These are phyloP conservation scores for Leptogaster cylindrica DNA, from an alignment of 2,888 invertebrate species.

Conservation along the genomic window DNA sequence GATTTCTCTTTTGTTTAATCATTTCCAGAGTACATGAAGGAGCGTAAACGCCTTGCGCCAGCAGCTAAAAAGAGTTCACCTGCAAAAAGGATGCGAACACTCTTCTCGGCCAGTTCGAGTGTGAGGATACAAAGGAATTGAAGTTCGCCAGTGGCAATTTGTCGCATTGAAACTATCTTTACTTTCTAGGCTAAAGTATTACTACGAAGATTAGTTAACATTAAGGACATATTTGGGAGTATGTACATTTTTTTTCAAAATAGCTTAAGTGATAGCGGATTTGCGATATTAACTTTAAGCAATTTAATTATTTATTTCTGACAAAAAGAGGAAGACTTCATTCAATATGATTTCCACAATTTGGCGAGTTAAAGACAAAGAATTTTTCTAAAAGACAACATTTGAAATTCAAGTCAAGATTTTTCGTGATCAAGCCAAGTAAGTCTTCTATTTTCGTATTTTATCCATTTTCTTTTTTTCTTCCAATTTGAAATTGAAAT, in stretches of 20 bases:
- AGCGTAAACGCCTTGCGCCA: conserved; percentile 61
- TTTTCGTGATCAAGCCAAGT: too few relatives aligned
- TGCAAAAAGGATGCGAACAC: conserved; percentile 57
- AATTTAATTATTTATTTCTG: too few relatives aligned
- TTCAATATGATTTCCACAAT: too few relatives aligned
- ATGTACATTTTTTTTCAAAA: too few relatives aligned
- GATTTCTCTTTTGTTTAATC: conserved; percentile 49
- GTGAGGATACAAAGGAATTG: conserved; percentile 45
- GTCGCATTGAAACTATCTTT: conserved; percentile 6
- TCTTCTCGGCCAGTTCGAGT: conserved; percentile 6
- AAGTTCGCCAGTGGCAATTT: neutral
- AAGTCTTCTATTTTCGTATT: too few relatives aligned
- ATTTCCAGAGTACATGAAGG: conserved; percentile 63
- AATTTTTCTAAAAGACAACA: too few relatives aligned
- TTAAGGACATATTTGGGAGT: too few relatives aligned
- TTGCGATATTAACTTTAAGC: conserved; percentile 26
- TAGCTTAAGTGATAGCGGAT: neutral
- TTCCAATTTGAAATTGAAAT: too few relatives aligned
- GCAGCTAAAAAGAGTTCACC: conserved; percentile 59
- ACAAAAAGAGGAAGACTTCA: too few relatives aligned
- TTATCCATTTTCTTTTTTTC: too few relatives aligned
- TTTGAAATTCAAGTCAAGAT: too few relatives aligned
- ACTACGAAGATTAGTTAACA: conserved; percentile 21
- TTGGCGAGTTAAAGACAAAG: too few relatives aligned
- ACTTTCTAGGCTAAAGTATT: neutral